Percentiles rank a stretch among this genome's conserved stretches.
phyloP scores from a whole-genome alignment of 2,888 invertebrate genomes.

The Tuberolachnus salignus region DNA sequence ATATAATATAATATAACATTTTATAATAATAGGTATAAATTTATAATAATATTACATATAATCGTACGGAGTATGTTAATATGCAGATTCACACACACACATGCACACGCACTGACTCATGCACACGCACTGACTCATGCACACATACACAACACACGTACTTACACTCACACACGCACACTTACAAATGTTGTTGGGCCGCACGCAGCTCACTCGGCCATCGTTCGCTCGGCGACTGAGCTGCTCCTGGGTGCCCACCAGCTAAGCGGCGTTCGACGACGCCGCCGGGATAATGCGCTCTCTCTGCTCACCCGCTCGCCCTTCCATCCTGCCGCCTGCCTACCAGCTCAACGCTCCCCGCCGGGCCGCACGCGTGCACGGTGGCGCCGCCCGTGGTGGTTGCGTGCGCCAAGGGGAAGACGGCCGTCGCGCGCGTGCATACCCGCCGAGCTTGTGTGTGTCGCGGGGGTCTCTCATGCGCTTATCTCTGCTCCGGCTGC shows the following conservation, averaged over 20 bases:
- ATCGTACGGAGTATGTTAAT: no score
- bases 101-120: not conserved
- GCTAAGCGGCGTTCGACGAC: slow-evolving; percentile 53
- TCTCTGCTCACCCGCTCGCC: slow-evolving; percentile 12
- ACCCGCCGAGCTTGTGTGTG: not conserved
- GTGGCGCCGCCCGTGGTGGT: slow-evolving; percentile 39
- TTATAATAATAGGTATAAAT: no score
- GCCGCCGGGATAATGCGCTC: slow-evolving; percentile 52
- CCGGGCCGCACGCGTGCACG: not conserved
- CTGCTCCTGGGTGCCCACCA: slow-evolving; percentile 53
- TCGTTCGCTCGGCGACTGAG: slow-evolving; percentile 55
- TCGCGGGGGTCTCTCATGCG: slow-evolving; percentile 33
- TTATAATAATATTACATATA: no score
- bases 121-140: not conserved
- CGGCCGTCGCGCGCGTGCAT: not conserved
- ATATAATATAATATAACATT: no score
- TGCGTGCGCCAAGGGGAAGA: slow-evolving; percentile 1
- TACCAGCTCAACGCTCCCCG: no score
- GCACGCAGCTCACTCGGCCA: slow-evolving; percentile 47
- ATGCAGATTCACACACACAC: slow-evolving; percentile 7
- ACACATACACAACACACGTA: not conserved
- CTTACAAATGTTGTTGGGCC: no score
- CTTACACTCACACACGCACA: no score
- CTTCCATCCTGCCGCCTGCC: no score
- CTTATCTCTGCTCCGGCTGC: slow-evolving; percentile 39